phyloP scores from a whole-genome alignment of 1,140 invertebrate species.

The Eciton burchellii region DNA sequence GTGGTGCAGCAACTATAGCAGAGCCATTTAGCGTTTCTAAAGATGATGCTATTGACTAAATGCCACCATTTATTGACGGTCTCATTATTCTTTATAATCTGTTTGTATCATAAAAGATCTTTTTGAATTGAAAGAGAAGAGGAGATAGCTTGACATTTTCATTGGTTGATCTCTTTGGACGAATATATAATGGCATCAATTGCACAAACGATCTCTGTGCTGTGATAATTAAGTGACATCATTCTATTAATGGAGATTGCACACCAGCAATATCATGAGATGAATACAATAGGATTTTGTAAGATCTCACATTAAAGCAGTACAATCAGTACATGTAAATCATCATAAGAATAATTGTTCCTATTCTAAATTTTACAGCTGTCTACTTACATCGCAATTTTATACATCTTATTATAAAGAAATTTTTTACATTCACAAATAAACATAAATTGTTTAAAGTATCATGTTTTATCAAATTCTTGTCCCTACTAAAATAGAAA shows the following conservation, averaged over 20 bases:
- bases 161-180: not conserved
- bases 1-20: constrained; percentile 89
- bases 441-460: constrained; percentile 60
- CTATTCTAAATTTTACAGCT: constrained; percentile 61
- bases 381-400: constrained; percentile 58
- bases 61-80: not conserved
- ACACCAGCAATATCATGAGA: not conserved
- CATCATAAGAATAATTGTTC: not conserved
- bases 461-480: not conserved
- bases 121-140: too few relatives aligned
- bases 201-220: not conserved
- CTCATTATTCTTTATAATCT: constrained; percentile 43
- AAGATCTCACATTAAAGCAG: constrained; percentile 18
- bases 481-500: not conserved
- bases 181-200: not conserved
- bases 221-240: not conserved
- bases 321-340: not conserved
- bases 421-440: constrained; percentile 64
- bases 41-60: constrained; percentile 91
- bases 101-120: constrained; percentile 27
- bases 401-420: constrained; percentile 62
- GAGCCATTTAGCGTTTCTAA: constrained; percentile 93
- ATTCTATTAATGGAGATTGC: not conserved
- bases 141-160: not conserved
- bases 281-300: not conserved